A percentile compares a stretch with the other conserved stretches of the same genome.
Conservation (phyloP, 1,140 invertebrate genomes). For the Drosophila simulans region DNA sequence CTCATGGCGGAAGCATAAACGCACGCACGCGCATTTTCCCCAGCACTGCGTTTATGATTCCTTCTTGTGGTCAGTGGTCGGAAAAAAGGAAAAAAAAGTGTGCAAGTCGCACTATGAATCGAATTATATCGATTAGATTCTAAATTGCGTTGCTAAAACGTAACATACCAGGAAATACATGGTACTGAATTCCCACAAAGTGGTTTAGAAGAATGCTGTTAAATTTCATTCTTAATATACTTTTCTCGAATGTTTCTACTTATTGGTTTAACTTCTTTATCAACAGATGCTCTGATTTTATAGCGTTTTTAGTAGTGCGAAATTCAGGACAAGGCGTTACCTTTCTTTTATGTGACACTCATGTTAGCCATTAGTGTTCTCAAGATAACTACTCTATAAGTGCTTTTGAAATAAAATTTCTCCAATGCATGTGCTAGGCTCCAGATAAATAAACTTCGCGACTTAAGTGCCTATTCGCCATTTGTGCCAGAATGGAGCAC, state of each 20-base stretch:
- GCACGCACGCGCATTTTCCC: slow-evolving; percentile 48
- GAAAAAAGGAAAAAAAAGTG: background rate
- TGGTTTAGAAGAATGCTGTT: too few relatives aligned
- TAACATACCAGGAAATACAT: too few relatives aligned
- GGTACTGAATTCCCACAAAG: too few relatives aligned
- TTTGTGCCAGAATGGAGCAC: slow-evolving; percentile 12
- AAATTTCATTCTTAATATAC: background rate
- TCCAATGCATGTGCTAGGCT: background rate
- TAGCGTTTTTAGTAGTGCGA: background rate
- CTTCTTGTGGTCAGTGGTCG: slow-evolving; percentile 21
- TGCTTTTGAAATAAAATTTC: background rate
- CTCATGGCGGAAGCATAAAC: slow-evolving; percentile 62
- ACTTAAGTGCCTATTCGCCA: slow-evolving; percentile 13
- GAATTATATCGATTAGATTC: slow-evolving; percentile 1
- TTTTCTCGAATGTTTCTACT: background rate
- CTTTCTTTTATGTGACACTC: slow-evolving; percentile 9
- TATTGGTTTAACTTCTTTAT: background rate
- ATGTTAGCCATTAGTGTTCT: slow-evolving; percentile 4
- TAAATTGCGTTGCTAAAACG: background rate
- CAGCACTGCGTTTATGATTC: slow-evolving; percentile 33
- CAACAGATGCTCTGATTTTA: slow-evolving; percentile 6
- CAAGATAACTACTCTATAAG: slow-evolving; percentile 4
- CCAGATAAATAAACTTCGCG: slow-evolving; percentile 16
- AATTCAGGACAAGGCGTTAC: background rate
- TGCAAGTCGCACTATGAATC: background rate